A percentile compares a stretch with the other conserved stretches of the same genome.
phyloP scores from a whole-genome alignment of 2,797 vertebrate species.

The Rhinoraja longicauda region DNA sequence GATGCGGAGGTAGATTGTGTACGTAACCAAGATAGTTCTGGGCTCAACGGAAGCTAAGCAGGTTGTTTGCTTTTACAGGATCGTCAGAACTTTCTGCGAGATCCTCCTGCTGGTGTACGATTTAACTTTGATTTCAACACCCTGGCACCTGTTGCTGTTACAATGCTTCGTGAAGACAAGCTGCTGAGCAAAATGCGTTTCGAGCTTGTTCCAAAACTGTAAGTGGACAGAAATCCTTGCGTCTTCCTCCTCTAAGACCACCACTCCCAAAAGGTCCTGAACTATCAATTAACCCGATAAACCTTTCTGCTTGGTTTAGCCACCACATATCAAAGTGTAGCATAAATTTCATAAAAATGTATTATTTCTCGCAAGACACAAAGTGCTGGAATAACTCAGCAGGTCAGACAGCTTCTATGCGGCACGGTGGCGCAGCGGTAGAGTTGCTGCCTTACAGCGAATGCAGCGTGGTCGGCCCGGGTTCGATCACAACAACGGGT shows the following conservation, averaged over 20 bases:
- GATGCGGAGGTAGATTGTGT: not conserved
- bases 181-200: conserved; percentile 40
- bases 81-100: conserved; percentile 40
- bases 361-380: too few species aligned
- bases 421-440: too few species aligned
- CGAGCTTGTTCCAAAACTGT: conserved; percentile 41
- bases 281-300: not conserved
- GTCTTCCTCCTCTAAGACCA: not conserved
- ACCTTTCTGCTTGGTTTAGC: not conserved
- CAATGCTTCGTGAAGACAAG: conserved; percentile 39
- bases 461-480: too few species aligned
- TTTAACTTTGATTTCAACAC: conserved; percentile 39
- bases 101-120: conserved; percentile 38
- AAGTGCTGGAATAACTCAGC: too few species aligned
- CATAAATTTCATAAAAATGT: not conserved
- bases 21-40: not conserved
- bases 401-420: too few species aligned
- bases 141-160: conserved; percentile 32
- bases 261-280: not conserved
- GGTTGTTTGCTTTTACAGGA: conserved; percentile 26
- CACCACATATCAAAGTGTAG: not conserved
- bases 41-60: not conserved
- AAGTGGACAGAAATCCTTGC: not conserved
- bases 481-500: too few species aligned
- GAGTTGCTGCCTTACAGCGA: too few species aligned